Evolutionary conservation across 2,113 vertebrate species (phyloP).

Genomic region (Leptobrachium leishanense): DNA sequence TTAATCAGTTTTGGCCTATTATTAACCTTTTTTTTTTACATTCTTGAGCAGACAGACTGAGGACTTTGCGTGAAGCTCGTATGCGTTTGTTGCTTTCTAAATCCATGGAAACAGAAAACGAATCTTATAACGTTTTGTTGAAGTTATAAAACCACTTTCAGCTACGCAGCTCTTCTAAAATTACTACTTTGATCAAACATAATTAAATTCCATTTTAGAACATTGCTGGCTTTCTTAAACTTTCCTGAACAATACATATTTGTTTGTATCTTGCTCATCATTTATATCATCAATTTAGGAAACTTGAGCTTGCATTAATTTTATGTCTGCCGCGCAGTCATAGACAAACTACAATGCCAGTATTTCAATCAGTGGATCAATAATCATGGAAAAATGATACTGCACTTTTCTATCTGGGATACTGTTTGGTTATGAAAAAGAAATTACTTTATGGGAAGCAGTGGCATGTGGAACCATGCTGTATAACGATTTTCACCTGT

Average conservation of each 20-base stretch:
- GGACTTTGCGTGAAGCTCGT: too few relatives aligned
- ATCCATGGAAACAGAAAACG: neutral
- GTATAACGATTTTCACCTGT: neutral
- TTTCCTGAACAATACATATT: slow-evolving; percentile 5
- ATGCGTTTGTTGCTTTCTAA: too few relatives aligned
- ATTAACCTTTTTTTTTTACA: slow-evolving; percentile 6
- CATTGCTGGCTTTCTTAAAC: slow-evolving; percentile 1
- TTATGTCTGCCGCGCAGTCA: neutral
- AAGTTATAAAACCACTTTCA: neutral
- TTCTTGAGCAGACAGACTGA: neutral
- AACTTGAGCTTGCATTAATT: slow-evolving; percentile 6
- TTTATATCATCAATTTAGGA: slow-evolving; percentile 7
- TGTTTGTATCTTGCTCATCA: neutral
- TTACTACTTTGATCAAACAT: neutral
- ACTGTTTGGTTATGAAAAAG: neutral
- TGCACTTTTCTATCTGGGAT: neutral
- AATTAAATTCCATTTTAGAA: neutral
- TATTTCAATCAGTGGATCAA: neutral
- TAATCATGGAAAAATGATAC: neutral
- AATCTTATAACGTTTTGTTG: neutral
- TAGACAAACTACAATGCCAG: neutral
- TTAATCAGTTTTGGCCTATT: slow-evolving; percentile 29
- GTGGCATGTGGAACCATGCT: neutral
- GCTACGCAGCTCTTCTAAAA: neutral
- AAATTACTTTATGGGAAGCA: neutral